Evolutionary conservation across 2,113 vertebrate genomes (phyloP), one percentile per base, ranked within the genome.

Genomic region (Urocolius indicus): DNA sequence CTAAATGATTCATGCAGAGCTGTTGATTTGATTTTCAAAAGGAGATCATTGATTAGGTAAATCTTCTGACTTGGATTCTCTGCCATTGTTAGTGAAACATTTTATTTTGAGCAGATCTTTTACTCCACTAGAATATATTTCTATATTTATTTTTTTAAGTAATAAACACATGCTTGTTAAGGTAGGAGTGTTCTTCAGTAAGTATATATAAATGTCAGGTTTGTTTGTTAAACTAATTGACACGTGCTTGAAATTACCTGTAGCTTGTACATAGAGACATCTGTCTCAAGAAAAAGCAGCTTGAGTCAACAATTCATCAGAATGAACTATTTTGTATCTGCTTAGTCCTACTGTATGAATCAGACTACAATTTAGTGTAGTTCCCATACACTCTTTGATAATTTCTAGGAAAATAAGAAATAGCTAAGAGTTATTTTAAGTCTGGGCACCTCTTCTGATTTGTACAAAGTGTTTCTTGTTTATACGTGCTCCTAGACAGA

Each of bases 21-120:
- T 82, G 30, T 78, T 93, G 68, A 92, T 93, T 84, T 92, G 46
- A 95, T 97, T 94, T 96, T 69, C 67, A 85, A 87, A 90, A 89
- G 59, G 82, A 93, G 59, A 96, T 93, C 71, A 89, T 87, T 57
- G 54, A 89, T 86, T 59, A 81, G 34, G 27, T 49, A 89, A 80
- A 83, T 80, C 26, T 89, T 81, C 58, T 71, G 4, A 58, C 83
- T 74, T 75, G 18, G 57, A 90, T 77, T 90, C 67, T 87, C 46
- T 76, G 51, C 72, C 84, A 87, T 45, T 77, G 30, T 30, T 87
- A 65, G 11, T 41, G 59, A 49, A 74, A 85, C 8, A 38, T 79
- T 87, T 90, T 48, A n/a, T 41, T 93, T 91, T 72, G 22, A 67
- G 86, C 87, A 78, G 15, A 45, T 29, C 12, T 81, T 89, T 75